phyloP scores from a whole-genome alignment of 2,888 invertebrate genomes.

The Orchesella flavescens region DNA sequence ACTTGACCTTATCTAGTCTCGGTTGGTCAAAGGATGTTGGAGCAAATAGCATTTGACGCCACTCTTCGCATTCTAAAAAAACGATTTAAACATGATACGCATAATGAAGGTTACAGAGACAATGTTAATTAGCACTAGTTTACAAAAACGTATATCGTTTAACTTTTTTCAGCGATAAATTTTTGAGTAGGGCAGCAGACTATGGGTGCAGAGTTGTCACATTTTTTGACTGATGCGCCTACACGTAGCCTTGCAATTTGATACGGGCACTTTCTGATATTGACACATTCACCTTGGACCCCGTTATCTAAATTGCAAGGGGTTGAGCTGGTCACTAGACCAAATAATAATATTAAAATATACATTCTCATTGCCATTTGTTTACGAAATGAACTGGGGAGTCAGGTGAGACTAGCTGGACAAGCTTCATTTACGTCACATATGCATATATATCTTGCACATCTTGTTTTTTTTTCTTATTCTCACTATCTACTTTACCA shows the following conservation, averaged over 20 bases:
- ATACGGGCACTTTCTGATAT: slow-evolving; percentile 37
- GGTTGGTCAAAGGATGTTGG: slow-evolving; percentile 21
- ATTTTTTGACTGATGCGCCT: slow-evolving; percentile 3
- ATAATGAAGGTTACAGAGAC: too few relatives aligned
- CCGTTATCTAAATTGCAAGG: slow-evolving; percentile 13
- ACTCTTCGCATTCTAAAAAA: slow-evolving; percentile 34
- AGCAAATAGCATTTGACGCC: slow-evolving; percentile 27
- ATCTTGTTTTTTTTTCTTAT: too few relatives aligned
- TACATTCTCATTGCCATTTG: too few relatives aligned
- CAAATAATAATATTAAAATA: too few relatives aligned
- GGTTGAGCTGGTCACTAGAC: too few relatives aligned
- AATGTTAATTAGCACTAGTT: too few relatives aligned
- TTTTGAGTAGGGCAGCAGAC: slow-evolving; percentile 36
- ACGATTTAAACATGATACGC: neutral
- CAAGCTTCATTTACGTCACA: too few relatives aligned
- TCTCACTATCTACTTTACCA: too few relatives aligned
- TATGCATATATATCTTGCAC: too few relatives aligned
- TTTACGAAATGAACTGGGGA: too few relatives aligned
- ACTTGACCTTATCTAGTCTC: neutral
- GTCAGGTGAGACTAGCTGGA: too few relatives aligned
- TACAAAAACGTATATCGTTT: neutral
- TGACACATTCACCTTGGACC: slow-evolving; percentile 28
- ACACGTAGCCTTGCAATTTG: slow-evolving; percentile 19
- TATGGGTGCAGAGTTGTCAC: neutral
- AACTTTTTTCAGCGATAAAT: slow-evolving; percentile 29